Evolutionary conservation across 2,888 invertebrate species (phyloP).

Genomic region (Caradrina kadenii): DNA sequence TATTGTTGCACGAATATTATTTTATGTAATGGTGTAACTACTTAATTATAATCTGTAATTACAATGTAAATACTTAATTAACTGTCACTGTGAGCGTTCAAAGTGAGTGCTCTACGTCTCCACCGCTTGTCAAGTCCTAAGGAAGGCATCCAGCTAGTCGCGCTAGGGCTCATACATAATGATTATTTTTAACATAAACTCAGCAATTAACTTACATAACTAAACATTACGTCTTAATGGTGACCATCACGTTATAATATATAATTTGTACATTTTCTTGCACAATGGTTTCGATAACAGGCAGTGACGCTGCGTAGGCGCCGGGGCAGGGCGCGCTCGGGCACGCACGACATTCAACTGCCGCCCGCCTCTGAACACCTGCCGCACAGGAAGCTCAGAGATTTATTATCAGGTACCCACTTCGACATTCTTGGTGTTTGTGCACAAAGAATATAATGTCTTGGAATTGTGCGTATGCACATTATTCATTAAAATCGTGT

Average conservation of each 20-base stretch:
- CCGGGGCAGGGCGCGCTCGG: slow-evolving; percentile 36
- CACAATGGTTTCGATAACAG: slow-evolving; percentile 39
- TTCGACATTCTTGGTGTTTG: background rate
- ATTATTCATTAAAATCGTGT: too few species aligned
- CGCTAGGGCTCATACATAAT: too few species aligned
- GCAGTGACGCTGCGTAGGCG: slow-evolving; percentile 51
- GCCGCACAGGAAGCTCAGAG: slow-evolving; percentile 25
- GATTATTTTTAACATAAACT: too few species aligned
- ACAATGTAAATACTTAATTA: too few species aligned
- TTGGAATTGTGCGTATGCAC: background rate
- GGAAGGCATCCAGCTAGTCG: too few species aligned
- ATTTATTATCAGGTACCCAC: slow-evolving; percentile 40
- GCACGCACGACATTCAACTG: slow-evolving; percentile 69
- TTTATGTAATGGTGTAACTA: too few species aligned
- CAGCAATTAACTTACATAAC: too few species aligned
- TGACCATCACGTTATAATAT: background rate
- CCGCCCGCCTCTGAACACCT: slow-evolving; percentile 54
- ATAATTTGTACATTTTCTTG: slow-evolving; percentile 7
- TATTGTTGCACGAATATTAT: too few species aligned
- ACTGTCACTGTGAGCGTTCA: too few species aligned
- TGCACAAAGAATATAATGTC: slow-evolving; percentile 3
- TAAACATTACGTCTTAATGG: background rate
- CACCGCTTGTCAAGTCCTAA: too few species aligned
- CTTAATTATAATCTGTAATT: too few species aligned
- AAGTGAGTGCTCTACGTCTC: too few species aligned